Conservation (phyloP, 2,113 vertebrate genomes). For the Neodontobutis hainanensis region DNA sequence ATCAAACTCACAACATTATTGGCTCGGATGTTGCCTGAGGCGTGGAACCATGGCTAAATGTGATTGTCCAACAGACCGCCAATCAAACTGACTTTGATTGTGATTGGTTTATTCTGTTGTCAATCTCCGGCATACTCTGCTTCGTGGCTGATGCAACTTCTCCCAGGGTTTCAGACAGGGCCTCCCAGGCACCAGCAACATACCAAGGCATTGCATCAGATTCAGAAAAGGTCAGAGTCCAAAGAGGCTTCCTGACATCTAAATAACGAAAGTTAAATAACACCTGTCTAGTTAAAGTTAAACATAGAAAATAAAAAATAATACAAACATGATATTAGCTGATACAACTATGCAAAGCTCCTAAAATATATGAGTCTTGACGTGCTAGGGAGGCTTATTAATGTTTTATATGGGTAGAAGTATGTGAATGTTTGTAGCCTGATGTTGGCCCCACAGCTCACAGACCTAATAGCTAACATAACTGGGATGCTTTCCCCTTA, state of each 20-base stretch:
- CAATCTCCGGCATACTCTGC: background rate
- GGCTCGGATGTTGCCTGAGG: background rate
- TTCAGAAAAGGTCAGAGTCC: too few species aligned
- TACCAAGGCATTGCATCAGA: slow-evolving; percentile 71
- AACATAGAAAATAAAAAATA: background rate
- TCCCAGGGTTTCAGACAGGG: slow-evolving; percentile 58
- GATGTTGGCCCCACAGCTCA: slow-evolving; percentile 7
- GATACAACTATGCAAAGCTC: background rate
- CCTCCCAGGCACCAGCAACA: background rate
- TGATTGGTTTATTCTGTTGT: slow-evolving; percentile 48
- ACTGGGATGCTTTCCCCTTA: background rate
- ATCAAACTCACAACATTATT: slow-evolving; percentile 14
- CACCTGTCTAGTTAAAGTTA: background rate
- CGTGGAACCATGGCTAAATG: accelerated
- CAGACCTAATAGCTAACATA: slow-evolving; percentile 9
- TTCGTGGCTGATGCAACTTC: slow-evolving; percentile 77
- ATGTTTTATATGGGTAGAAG: slow-evolving; percentile 9
- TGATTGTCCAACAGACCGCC: slow-evolving; percentile 32
- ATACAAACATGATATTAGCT: background rate
- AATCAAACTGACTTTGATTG: background rate
- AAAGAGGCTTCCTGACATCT: background rate
- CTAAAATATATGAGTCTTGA: background rate
- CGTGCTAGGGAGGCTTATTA: background rate
- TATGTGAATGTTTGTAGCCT: background rate
- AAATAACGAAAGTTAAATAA: background rate